phyloP scores from a whole-genome alignment of 2,113 vertebrate species.

The Cephalophus harveyi region DNA sequence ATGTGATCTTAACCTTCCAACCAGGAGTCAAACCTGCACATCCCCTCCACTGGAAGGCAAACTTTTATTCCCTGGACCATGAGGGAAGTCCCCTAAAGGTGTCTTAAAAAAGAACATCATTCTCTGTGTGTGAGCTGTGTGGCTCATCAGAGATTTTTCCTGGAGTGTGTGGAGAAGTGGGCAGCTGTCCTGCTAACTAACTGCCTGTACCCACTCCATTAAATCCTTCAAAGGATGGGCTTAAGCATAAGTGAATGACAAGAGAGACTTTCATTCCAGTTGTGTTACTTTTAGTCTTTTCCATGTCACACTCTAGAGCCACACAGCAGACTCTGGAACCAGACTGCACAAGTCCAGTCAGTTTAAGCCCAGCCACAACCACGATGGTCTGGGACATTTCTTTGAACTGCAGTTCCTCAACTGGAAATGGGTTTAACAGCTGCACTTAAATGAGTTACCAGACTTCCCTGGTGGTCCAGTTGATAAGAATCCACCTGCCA shows the following conservation, averaged over 20 bases:
- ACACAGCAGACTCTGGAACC: not conserved
- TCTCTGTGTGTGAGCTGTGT: not conserved
- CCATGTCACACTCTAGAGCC: not conserved
- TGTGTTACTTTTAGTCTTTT: not conserved
- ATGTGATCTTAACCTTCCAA: not conserved
- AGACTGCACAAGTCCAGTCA: not conserved
- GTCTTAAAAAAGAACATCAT: not conserved
- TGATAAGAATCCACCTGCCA: not conserved
- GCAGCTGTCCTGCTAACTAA: not conserved
- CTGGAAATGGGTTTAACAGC: not conserved
- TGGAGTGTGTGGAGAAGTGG: rapidly evolving
- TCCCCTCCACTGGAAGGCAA: not conserved
- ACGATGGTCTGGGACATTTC: not conserved
- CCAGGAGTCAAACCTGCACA: not conserved
- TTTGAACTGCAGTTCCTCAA: not conserved
- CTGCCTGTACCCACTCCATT: no score
- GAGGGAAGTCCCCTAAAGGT: not conserved
- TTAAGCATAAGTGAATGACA: not conserved
- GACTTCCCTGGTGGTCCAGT: not conserved
- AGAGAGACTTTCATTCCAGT: not conserved
- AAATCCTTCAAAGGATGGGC: not conserved
- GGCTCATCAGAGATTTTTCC: not conserved
- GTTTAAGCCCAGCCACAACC: not conserved
- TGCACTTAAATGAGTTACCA: not conserved
- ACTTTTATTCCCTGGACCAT: not conserved